Percentiles rank a stretch among this genome's conserved stretches.
Evolutionary conservation across 2,113 vertebrate genomes (phyloP).

Genomic region (Ceyx melanurus): DNA sequence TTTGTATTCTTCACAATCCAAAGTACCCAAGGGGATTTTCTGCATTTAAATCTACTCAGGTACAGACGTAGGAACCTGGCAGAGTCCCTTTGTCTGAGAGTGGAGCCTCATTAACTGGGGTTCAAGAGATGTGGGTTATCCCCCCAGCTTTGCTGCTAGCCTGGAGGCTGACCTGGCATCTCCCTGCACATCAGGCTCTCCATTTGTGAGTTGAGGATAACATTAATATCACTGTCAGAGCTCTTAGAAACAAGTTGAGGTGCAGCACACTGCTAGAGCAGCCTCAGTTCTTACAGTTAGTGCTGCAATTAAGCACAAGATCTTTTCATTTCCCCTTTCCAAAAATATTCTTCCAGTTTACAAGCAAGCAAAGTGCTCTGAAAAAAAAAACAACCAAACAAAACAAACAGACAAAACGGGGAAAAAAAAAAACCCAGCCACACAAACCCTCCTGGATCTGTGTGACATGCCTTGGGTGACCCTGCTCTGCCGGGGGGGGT

Average conservation of each 20-base stretch:
- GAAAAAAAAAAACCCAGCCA: not conserved
- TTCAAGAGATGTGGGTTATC: not conserved
- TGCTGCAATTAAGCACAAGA: not conserved
- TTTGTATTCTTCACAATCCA: not conserved
- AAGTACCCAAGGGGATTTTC: not conserved
- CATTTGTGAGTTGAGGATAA: accelerated
- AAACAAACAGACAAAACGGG: not conserved
- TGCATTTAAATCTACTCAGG: not conserved
- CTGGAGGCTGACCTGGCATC: not conserved
- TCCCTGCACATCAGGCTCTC: not conserved
- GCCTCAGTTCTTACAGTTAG: no score
- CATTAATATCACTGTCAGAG: not conserved
- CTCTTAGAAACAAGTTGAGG: not conserved
- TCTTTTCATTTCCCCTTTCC: not conserved
- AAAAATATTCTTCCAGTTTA: not conserved
- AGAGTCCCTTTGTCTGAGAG: not conserved
- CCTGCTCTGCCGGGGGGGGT: no score
- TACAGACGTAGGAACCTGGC: not conserved
- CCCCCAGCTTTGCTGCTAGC: not conserved
- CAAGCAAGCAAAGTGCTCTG: not conserved
- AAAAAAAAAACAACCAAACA: not conserved
- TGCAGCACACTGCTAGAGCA: accelerated
- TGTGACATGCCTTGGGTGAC: no score
- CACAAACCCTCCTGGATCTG: no score
- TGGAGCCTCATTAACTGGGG: no score